Base-by-base conservation (phyloP, 2,113 vertebrate species). In the Xiphophorus maculatus region DNA sequence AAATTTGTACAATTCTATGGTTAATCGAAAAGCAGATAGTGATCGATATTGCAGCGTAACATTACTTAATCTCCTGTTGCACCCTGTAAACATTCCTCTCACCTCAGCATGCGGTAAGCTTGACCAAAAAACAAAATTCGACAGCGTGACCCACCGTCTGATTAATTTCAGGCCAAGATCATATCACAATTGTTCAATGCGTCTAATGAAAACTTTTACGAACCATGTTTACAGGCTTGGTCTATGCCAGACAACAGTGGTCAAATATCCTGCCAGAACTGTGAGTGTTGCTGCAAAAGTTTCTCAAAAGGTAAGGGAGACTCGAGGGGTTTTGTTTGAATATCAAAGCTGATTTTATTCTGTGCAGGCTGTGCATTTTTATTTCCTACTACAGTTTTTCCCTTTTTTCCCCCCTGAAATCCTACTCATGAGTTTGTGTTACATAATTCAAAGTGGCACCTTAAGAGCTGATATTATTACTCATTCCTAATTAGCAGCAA, bases 401-500 rank as follows among this genome's bases (percentile, higher is more conserved):
- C 25, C 19, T 58, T n/a, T n/a, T 8, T 3, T 0, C 10, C 35
- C 22, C 35, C 22, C 22, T 3, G 6, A 58, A 58, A 58, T 19
- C 2, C 22, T 5, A 58, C 22, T 58, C 10, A 58, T 9, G 51
- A 25, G 8, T 22, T n/a, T 61, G 28, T 44, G 65, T 33, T 69
- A 10, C 29, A 15, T 42, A 22, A 65, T 71, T 66, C 65, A 5
- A 44, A 30, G 40, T 72, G 25, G 22, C 37, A 27, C 35, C 58
- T 1, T 25, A 62, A 33, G 4, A 10, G 42, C 32, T 29, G 48
- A 35, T 3, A 65, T 64, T 80, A 48, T 80, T 71, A 44, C 44
- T 76, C 58, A 58, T 58, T 58, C 51, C 32, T 64, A 73, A 19
- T 76, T 48, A n/a, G 4, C 42, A 73, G 61, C 64, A 33, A 40